Evolutionary conservation across 1,140 invertebrate species (phyloP).

Genomic region (Pseudomyrmex gracilis): DNA sequence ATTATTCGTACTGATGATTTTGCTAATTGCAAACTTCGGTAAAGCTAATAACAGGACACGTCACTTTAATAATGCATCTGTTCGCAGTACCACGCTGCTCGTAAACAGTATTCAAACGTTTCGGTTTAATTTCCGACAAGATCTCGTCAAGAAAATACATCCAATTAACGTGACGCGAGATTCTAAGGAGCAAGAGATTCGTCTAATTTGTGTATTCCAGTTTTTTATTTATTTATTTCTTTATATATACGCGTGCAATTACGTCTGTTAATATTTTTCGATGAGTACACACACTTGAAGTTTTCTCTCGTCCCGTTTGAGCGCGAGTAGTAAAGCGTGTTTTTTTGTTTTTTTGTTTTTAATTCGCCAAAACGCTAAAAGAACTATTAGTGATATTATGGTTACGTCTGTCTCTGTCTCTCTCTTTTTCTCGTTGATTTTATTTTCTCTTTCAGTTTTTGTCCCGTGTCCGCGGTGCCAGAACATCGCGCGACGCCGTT

Average conservation of each 20-base stretch:
- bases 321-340: neutral
- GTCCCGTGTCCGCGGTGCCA: constrained; percentile 28
- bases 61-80: constrained; percentile 10
- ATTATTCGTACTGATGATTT: constrained; percentile 20
- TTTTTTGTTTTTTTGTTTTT: neutral
- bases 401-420: neutral
- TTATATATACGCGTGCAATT: neutral
- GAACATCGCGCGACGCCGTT: constrained; percentile 53
- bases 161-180: neutral
- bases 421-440: neutral
- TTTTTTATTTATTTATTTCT: constrained; percentile 9
- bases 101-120: neutral
- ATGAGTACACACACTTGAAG: neutral
- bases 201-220: neutral
- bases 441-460: constrained; percentile 18
- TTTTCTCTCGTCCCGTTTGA: neutral
- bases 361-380: constrained; percentile 20
- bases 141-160: constrained; percentile 2
- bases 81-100: neutral
- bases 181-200: neutral
- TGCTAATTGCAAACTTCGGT: neutral
- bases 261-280: neutral
- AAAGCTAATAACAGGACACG: constrained; percentile 9
- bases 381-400: constrained; percentile 14
- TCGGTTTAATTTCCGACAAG: constrained; percentile 1